Evolutionary conservation across 1,140 invertebrate species (phyloP).

Genomic region (Mesaphorura yosii): DNA sequence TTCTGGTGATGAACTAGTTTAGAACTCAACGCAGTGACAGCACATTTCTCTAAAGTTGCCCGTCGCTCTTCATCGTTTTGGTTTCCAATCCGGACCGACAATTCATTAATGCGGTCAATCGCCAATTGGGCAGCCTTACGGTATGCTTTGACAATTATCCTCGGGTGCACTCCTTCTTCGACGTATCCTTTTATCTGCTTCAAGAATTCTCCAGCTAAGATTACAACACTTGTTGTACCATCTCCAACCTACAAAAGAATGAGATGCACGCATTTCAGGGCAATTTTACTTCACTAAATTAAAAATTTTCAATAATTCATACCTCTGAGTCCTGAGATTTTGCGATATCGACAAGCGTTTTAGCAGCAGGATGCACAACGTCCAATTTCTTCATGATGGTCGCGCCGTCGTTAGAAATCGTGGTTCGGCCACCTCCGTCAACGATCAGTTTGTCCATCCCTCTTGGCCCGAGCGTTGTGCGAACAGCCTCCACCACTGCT

Average conservation of each 20-base stretch:
- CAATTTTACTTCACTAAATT: neutral
- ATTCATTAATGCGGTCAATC: constrained; percentile 69
- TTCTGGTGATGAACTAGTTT: constrained; percentile 93
- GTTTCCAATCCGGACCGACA: constrained; percentile 65
- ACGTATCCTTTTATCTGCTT: constrained; percentile 91
- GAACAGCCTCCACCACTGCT: constrained; percentile 83
- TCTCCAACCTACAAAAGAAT: constrained; percentile 69
- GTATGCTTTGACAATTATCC: constrained; percentile 78
- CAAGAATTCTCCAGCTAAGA: constrained; percentile 89
- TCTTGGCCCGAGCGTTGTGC: constrained; percentile 92
- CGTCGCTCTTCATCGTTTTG: constrained; percentile 49
- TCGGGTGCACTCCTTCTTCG: constrained; percentile 93
- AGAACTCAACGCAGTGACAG: constrained; percentile 88
- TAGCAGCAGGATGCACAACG: constrained; percentile 94
- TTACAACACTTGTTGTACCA: constrained; percentile 91
- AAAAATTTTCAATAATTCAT: constrained; percentile 29
- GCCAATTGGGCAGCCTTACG: constrained; percentile 68
- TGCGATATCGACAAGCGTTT: constrained; percentile 95
- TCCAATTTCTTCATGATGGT: constrained; percentile 97
- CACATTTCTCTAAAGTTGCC: constrained; percentile 80
- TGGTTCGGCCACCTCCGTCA: constrained; percentile 71
- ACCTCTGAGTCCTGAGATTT: constrained; percentile 99
- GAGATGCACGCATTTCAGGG: constrained; percentile 14
- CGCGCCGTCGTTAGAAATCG: constrained; percentile 98
- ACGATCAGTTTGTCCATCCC: constrained; percentile 99